Evolutionary conservation across 2,797 vertebrate species (phyloP).

Genomic region (Chelon labrosus): DNA sequence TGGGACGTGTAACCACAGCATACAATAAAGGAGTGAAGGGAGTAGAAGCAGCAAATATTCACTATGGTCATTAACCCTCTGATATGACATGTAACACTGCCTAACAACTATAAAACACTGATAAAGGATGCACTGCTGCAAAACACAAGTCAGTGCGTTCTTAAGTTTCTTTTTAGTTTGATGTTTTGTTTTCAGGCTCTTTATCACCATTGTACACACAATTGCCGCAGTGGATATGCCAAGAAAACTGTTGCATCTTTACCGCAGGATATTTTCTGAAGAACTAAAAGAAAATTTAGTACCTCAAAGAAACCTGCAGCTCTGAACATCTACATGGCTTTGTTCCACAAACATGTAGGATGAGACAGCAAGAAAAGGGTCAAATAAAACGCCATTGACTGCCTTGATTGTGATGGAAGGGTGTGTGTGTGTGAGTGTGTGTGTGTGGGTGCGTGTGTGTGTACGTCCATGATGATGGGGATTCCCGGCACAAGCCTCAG

Average conservation of each 20-base stretch:
- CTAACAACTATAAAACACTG: background rate
- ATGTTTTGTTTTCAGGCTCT: too few relatives aligned
- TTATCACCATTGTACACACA: background rate
- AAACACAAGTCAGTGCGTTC: background rate
- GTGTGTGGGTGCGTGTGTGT: conserved; percentile 34
- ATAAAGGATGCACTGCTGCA: background rate
- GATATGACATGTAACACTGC: conserved; percentile 3
- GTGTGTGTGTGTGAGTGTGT: conserved; percentile 42
- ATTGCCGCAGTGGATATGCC: background rate
- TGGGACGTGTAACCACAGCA: conserved; percentile 34
- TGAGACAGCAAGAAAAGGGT: conserved; percentile 38
- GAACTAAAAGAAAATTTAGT: background rate
- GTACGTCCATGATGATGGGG: conserved; percentile 65
- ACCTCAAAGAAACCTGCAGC: conserved; percentile 5
- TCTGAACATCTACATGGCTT: conserved; percentile 7
- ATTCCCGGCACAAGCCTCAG: conserved; percentile 73
- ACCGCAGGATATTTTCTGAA: conserved; percentile 8
- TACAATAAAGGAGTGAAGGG: conserved; percentile 9
- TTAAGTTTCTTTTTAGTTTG: background rate
- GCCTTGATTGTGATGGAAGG: conserved; percentile 52
- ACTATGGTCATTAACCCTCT: conserved; percentile 19
- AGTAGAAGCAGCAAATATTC: conserved; percentile 29
- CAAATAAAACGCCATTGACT: conserved; percentile 52
- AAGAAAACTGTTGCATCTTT: background rate
- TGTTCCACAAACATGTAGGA: conserved; percentile 9